Conservation (phyloP, 2,888 invertebrate species). For the Cistogaster globosa region DNA sequence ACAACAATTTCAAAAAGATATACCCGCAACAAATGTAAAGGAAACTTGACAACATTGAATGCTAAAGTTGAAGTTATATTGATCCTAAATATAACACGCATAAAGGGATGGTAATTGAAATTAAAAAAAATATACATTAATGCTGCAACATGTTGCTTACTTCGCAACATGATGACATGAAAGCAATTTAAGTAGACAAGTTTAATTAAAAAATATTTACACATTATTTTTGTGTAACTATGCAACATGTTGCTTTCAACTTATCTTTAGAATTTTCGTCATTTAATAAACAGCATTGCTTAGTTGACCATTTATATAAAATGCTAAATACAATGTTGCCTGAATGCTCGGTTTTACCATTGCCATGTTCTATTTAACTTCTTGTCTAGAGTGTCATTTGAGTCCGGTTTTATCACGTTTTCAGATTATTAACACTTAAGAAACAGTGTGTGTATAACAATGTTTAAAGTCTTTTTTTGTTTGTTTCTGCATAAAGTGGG, state of each 20-base stretch:
- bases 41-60: background rate
- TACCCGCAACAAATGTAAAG: conserved; percentile 18
- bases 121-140: background rate
- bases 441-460: conserved; percentile 17
- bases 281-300: no score
- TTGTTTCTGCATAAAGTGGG: conserved; percentile 51
- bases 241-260: conserved; percentile 16
- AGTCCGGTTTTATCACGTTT: conserved; percentile 70
- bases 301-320: no score
- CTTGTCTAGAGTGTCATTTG: conserved; percentile 61
- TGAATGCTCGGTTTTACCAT: background rate
- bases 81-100: background rate
- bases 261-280: background rate
- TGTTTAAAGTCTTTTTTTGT: conserved; percentile 21
- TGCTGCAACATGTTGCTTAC: background rate
- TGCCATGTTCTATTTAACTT: conserved; percentile 39
- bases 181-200: no score
- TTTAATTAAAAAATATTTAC: no score
- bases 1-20: background rate
- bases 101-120: no score
- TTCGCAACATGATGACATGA: no score
- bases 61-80: background rate
- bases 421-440: conserved; percentile 70
- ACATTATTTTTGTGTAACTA: no score
- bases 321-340: no score